These are phyloP conservation scores for Cydia strobilella DNA, from an alignment of 1,140 invertebrate genomes.

Conservation along the genomic window DNA sequence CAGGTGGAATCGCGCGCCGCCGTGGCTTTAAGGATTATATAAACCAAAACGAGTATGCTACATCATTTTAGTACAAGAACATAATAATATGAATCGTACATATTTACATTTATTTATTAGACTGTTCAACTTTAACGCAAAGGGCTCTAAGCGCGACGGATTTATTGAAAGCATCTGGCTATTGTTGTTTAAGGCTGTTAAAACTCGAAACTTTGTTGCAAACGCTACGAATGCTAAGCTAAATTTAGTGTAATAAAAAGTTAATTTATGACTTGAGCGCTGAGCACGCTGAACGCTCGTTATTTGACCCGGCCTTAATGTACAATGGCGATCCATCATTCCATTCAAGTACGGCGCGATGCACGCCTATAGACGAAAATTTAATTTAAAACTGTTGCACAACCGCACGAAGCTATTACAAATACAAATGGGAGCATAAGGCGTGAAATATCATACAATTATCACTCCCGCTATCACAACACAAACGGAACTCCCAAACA, in stretches of 20 bases:
- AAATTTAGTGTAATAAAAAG: slow-evolving; percentile 21
- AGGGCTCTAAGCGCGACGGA: background rate
- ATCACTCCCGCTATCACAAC: slow-evolving; percentile 35
- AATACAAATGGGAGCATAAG: slow-evolving; percentile 38
- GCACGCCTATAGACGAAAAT: slow-evolving; percentile 43
- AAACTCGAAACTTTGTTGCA: slow-evolving; percentile 15
- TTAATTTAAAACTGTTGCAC: slow-evolving; percentile 45
- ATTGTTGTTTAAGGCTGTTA: slow-evolving; percentile 16
- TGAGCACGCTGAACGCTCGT: slow-evolving; percentile 27
- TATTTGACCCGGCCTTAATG: slow-evolving; percentile 27
- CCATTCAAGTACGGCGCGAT: slow-evolving; percentile 39
- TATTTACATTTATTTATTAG: background rate
- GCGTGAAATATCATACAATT: slow-evolving; percentile 41
- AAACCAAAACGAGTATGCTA: slow-evolving; percentile 16
- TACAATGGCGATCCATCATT: slow-evolving; percentile 46
- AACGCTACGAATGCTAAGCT: slow-evolving; percentile 18
- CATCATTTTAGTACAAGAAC: background rate
- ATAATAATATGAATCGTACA: background rate
- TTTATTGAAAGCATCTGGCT: slow-evolving; percentile 18
- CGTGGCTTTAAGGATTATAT: slow-evolving; percentile 9
- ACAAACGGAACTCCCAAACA: slow-evolving; percentile 34
- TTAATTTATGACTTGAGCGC: slow-evolving; percentile 8
- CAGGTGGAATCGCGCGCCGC: background rate
- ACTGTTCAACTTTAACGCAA: background rate
- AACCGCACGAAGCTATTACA: slow-evolving; percentile 39